phyloP scores from a whole-genome alignment of 2,113 vertebrate genomes.

The Paedocypris sp. region DNA sequence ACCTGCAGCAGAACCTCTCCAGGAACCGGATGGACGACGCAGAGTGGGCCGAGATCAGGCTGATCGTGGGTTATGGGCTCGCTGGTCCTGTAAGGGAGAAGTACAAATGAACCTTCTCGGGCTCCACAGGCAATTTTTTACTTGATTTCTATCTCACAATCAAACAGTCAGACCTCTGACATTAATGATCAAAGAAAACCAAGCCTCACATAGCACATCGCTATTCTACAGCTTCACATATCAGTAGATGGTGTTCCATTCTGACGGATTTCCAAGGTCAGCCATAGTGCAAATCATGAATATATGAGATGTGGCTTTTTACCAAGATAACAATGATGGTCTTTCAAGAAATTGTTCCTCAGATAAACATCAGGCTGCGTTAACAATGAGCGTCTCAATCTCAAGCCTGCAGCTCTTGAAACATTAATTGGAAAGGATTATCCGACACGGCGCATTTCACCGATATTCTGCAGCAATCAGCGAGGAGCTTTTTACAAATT shows the following conservation, averaged over 20 bases:
- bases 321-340: no score
- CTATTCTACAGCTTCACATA: no score
- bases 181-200: not conserved
- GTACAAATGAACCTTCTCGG: not conserved
- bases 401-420: constrained; percentile 2
- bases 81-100: not conserved
- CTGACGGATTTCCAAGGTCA: not conserved
- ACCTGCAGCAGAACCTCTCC: constrained; percentile 35
- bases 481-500: not conserved
- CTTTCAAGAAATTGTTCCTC: not conserved
- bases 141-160: not conserved
- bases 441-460: not conserved
- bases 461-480: constrained; percentile 8
- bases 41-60: constrained; percentile 7
- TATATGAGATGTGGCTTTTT: not conserved
- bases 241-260: no score
- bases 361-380: not conserved
- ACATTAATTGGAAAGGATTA: constrained; percentile 14
- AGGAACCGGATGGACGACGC: constrained; percentile 33
- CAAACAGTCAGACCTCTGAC: not conserved
- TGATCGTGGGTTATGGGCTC: not conserved
- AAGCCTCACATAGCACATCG: not conserved
- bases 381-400: not conserved
- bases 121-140: not conserved
- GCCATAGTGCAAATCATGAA: not conserved